A percentile compares a stretch with the other conserved stretches of the same genome.
Evolutionary conservation across 2,797 vertebrate species (phyloP).

Genomic region (Onychomys torridus): DNA sequence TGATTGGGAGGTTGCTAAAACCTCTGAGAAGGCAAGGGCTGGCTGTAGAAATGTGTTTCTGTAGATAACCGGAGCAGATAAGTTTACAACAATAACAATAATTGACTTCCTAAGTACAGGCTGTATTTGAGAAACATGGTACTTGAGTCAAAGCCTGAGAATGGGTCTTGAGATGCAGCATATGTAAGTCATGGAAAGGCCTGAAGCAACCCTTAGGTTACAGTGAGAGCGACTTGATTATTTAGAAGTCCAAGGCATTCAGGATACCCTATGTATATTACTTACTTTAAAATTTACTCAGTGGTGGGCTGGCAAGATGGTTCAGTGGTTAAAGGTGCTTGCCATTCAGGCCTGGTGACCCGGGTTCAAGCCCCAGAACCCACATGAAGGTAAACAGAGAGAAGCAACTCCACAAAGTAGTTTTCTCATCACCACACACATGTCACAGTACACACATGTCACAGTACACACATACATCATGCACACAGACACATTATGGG

Average conservation of each 20-base stretch:
- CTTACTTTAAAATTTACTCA: neutral
- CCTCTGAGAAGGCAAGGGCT: neutral
- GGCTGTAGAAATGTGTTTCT: conserved; percentile 2
- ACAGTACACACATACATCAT: no score
- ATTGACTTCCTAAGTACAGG: neutral
- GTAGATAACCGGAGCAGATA: neutral
- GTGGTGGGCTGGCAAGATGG: neutral
- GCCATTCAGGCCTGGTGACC: neutral
- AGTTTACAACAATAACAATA: neutral
- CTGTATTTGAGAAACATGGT: neutral
- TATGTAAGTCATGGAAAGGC: neutral
- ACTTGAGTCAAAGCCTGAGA: neutral
- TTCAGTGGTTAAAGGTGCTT: neutral
- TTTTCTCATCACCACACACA: neutral
- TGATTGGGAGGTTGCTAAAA: neutral
- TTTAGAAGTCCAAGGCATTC: neutral
- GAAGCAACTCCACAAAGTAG: neutral
- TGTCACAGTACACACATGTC: neutral
- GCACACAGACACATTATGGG: no score
- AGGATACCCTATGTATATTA: neutral
- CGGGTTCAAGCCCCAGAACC: neutral
- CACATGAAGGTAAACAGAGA: neutral
- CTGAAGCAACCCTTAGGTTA: neutral
- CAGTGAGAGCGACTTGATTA: no score
- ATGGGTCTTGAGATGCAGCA: neutral